Evolutionary conservation across 2,888 invertebrate species (phyloP).

Genomic region (Acrobasis consociella): DNA sequence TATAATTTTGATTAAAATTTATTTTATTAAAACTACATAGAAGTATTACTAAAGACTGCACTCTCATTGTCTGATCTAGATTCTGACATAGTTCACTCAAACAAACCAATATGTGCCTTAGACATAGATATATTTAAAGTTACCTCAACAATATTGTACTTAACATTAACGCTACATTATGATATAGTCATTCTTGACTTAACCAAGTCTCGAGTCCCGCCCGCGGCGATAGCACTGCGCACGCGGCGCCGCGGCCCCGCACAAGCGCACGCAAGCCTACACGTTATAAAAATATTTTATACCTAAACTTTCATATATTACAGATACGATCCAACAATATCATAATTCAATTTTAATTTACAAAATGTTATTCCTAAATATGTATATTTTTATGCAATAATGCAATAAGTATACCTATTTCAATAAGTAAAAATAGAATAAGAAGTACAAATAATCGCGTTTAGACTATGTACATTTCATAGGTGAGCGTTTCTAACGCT

Average conservation of each 20-base stretch:
- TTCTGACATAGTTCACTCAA: slow-evolving; percentile 69
- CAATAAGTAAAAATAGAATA: slow-evolving; percentile 38
- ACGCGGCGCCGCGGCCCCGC: background rate
- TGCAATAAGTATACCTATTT: slow-evolving; percentile 45
- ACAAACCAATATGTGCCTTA: slow-evolving; percentile 70
- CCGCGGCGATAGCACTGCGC: background rate
- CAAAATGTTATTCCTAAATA: slow-evolving; percentile 65
- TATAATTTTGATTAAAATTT: slow-evolving; percentile 65
- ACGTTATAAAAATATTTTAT: slow-evolving; percentile 72
- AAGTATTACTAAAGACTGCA: slow-evolving; percentile 67
- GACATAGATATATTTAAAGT: slow-evolving; percentile 59
- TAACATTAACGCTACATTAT: slow-evolving; percentile 70
- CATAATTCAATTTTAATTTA: slow-evolving; percentile 75
- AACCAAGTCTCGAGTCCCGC: slow-evolving; percentile 31
- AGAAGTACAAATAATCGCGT: slow-evolving; percentile 25
- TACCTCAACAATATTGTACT: slow-evolving; percentile 79
- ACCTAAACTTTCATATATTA: slow-evolving; percentile 71
- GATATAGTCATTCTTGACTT: slow-evolving; percentile 52
- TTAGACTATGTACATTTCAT: slow-evolving; percentile 31
- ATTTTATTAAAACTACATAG: slow-evolving; percentile 79
- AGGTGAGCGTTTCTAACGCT: slow-evolving; percentile 53
- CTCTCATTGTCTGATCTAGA: slow-evolving; percentile 64
- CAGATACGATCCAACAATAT: slow-evolving; percentile 75
- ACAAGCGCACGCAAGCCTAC: slow-evolving; percentile 48
- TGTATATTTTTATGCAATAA: slow-evolving; percentile 55